Evolutionary conservation across 1,140 invertebrate genomes (phyloP).

Genomic region (Pectinophora gossypiella): DNA sequence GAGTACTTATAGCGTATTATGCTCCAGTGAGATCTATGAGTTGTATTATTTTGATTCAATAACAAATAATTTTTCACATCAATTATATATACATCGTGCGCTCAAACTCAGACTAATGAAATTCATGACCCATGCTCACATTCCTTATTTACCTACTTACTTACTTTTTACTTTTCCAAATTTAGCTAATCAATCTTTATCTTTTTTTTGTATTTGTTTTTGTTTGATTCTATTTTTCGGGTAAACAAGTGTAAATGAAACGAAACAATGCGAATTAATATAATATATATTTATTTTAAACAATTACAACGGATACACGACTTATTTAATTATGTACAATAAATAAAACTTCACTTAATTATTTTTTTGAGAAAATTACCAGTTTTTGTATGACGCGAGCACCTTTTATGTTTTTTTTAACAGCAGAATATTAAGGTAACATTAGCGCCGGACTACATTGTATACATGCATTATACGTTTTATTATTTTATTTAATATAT

Average conservation of each 20-base stretch:
- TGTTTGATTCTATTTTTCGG: too few relatives aligned
- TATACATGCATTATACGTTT: not conserved
- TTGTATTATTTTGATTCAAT: too few relatives aligned
- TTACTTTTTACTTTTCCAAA: too few relatives aligned
- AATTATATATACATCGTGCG: too few relatives aligned
- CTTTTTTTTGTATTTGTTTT: too few relatives aligned
- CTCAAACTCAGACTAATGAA: too few relatives aligned
- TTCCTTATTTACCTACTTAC: too few relatives aligned
- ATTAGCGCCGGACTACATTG: constrained; percentile 55
- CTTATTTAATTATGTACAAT: constrained; percentile 17
- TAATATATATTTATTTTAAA: constrained; percentile 33
- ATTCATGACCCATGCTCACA: too few relatives aligned
- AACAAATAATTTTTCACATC: too few relatives aligned
- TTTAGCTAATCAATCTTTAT: too few relatives aligned
- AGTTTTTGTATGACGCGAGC: constrained; percentile 45
- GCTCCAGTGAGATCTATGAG: too few relatives aligned
- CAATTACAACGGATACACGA: constrained; percentile 31
- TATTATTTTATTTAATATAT: constrained; percentile 6
- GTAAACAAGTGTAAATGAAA: not conserved
- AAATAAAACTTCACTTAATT: not conserved
- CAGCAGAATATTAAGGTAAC: constrained; percentile 58
- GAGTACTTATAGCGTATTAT: too few relatives aligned
- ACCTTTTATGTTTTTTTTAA: constrained; percentile 39
- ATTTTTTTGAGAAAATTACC: constrained; percentile 1
- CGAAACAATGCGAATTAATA: not conserved